Base-by-base conservation (phyloP, 2,797 vertebrate species). In the Diplodus sargus region DNA sequence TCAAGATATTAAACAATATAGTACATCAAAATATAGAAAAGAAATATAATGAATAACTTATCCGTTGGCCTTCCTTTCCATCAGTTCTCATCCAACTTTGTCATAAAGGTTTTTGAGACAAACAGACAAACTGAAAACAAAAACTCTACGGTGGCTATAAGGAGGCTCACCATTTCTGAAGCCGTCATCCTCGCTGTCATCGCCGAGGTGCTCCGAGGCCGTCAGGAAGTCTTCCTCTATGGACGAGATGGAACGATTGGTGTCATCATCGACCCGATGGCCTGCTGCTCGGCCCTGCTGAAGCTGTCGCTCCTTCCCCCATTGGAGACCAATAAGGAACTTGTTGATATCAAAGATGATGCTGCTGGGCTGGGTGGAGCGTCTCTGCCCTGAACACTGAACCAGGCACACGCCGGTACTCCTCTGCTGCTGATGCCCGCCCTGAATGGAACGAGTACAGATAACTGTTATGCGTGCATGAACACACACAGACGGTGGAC, bases 141-240 rank as follows among this genome's bases (percentile, higher is more conserved):
- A 53, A 51, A 9, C 23, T 45, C 65, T 22, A 1, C 13, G 25
- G 13, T 28, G 14, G 47, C 63, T 23, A 20, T 20, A 47, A 52
- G 6, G 2, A 52, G 20, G 30, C 83, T 96, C 91, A 98, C 98
- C 98, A 5, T 96, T 95, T 94, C 92, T 96, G 58, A 88, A 93
- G 62, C 95, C 96, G 30, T 98, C 97, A 18, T 95, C 95, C 74
- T 98, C 97, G 0, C 96, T 97, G 82, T 99, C 98, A 30, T 99
- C 98, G 67, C 97, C 97, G 0, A 99, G 91, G 88, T 99, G 96
- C 88, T 99, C 98, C 0, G 97, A 99, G 3, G 98, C 98, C 0
- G 98, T 99, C 61, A 97, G 95, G 87, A 99, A 99, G 91, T 99
- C 98, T 83, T 99, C 98, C 68, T 99, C 98, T 58, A 99, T 98